Evolutionary conservation across 2,797 vertebrate species (phyloP), one percentile per base, ranked within the genome.

Genomic region (Tarsius wallacei): DNA sequence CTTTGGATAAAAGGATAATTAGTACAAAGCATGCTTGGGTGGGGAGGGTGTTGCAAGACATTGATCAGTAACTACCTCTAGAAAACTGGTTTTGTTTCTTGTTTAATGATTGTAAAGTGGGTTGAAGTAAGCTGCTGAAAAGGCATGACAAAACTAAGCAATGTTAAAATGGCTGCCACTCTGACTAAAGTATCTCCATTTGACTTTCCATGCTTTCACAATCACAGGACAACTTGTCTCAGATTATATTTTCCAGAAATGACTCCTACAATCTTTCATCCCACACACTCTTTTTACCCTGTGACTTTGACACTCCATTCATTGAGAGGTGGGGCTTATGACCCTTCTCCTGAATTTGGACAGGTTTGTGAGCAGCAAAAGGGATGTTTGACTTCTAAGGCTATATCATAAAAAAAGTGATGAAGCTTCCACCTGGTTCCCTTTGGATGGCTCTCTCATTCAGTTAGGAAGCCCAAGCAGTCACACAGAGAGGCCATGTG

Each of bases 201-300:
- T 42, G 42, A 42, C 42, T 42, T 42, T 42, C 42, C 42, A 42
- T 42, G 42, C 42, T 42, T 42, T 42, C 42, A 42, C 28, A 53
- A 26, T 77, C 28, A 91, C 14, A 83, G 76, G 9, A 16, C 14
- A 55, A 26, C 42, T 53, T 78, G 0, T 42, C 22, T 92, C n/a
- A 42, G 74, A 55, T 71, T 68, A 47, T 55, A 55, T 53, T 93
- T 85, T 71, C 47, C 61, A 70, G 77, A 94, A 96, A 66, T 73
- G 55, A n/a, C 2, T 5, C 57, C 53, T 51, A 55, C 9, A 76
- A 6, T 64, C 36, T 90, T 94, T n/a, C 15, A 76, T 42, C 19
- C 24, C 57, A 63, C 5, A 16, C 74, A 71, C 63, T 13, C 9
- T 95, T 88, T 89, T 68, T 61, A 53, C 4, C 51, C 26, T 76